Conservation (phyloP, 2,888 invertebrate species). For the Panorpa germanica region DNA sequence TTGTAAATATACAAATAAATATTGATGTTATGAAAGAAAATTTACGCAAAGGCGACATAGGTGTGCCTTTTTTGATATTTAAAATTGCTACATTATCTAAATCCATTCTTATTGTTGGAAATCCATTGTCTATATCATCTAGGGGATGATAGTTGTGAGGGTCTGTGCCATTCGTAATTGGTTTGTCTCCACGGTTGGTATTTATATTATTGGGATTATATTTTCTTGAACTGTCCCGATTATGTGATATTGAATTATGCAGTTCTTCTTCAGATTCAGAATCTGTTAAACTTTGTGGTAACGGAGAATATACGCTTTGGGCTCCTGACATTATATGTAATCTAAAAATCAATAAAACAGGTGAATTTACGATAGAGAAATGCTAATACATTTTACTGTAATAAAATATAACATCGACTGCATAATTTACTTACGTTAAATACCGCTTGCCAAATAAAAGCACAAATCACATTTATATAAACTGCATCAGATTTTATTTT, state of each 20-base stretch:
- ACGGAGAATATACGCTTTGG: constrained; percentile 47
- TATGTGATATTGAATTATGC: constrained; percentile 18
- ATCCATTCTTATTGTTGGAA: too few species aligned
- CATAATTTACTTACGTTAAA: too few species aligned
- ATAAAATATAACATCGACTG: too few species aligned
- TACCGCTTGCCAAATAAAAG: too few species aligned
- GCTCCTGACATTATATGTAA: too few species aligned
- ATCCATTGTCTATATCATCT: constrained; percentile 11
- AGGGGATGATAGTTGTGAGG: constrained; percentile 8
- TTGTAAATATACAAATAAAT: constrained; percentile 46
- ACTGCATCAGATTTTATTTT: too few species aligned
- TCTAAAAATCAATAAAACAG: too few species aligned
- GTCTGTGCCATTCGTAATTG: background rate
- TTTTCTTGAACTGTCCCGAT: constrained; percentile 13
- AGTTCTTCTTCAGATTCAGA: constrained; percentile 60
- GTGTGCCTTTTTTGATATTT: constrained; percentile 26
- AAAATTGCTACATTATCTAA: constrained; percentile 24
- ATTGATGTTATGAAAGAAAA: constrained; percentile 52
- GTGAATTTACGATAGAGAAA: too few species aligned
- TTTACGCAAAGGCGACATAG: constrained; percentile 47
- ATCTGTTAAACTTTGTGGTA: constrained; percentile 59
- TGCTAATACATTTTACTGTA: too few species aligned
- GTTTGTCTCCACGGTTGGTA: constrained; percentile 1
- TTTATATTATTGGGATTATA: constrained; percentile 4
- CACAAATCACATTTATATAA: too few species aligned